Percentiles rank a stretch among this genome's conserved stretches.
Evolutionary conservation across 1,140 invertebrate genomes (phyloP).

Genomic region (Lucilia cuprina): DNA sequence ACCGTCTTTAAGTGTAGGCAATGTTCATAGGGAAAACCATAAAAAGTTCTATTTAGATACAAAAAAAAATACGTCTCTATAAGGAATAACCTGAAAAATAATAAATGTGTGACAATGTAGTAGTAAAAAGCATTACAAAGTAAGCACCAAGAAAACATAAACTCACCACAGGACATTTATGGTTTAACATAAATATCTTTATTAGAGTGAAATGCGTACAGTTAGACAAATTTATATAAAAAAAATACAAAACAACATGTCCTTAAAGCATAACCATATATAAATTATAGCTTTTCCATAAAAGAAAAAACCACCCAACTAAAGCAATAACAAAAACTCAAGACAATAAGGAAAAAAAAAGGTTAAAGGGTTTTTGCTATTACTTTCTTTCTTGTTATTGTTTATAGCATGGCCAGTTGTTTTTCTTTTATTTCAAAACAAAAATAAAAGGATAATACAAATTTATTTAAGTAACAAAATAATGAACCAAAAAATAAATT

Average conservation of each 20-base stretch:
- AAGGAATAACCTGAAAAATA: background rate
- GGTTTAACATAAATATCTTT: slow-evolving; percentile 8
- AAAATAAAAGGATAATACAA: background rate
- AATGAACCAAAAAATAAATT: background rate
- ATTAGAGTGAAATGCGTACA: too few relatives aligned
- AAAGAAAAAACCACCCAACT: background rate
- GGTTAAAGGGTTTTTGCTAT: background rate
- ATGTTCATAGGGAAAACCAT: too few relatives aligned
- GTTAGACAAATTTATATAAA: too few relatives aligned
- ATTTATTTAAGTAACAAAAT: background rate
- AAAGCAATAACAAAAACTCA: too few relatives aligned
- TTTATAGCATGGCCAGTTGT: too few relatives aligned
- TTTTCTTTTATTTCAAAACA: background rate
- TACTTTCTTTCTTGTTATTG: too few relatives aligned
- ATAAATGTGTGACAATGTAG: background rate
- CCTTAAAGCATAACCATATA: background rate
- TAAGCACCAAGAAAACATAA: background rate
- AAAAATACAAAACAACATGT: background rate
- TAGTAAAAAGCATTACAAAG: background rate
- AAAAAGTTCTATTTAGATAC: background rate
- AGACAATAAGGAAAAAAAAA: background rate
- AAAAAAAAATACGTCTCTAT: background rate
- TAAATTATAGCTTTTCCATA: background rate
- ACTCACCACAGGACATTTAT: background rate
- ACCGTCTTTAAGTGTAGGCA: too few relatives aligned